Base-by-base conservation (phyloP, 1,140 invertebrate genomes). In the Streblospio benedicti region DNA sequence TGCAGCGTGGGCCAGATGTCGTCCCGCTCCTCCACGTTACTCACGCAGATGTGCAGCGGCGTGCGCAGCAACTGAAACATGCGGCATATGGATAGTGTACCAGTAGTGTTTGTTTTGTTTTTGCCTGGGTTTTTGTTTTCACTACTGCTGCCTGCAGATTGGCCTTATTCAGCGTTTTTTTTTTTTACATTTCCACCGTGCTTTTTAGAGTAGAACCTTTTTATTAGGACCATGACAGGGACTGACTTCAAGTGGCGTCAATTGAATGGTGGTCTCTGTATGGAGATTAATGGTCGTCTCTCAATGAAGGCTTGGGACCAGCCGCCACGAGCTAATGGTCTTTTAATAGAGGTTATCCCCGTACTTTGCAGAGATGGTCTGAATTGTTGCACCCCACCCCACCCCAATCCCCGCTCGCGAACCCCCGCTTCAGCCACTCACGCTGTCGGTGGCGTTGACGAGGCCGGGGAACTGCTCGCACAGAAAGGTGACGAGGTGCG, bases 1-100 rank as follows among this genome's bases (percentile, higher is more conserved):
- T 62, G 60, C 16, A 62, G 47, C 31, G 49, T 60, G 18, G 60
- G 60, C 60, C 60, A 62, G 38, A 62, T 35, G 47, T 27, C 38
- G 9, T 57, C 44, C 4, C 60, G 18, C 23, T 62, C 55, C 38
- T 62, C 57, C 1, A 62, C 33, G n/a, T n/a, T n/a, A 50, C 60
- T 57, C 27, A 62, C 60, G 30, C 60, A 62, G 25, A 57, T 25
- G 38, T 62, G 60, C 3, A 62, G 49, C 14, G 60, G 52, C 38
- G 60, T 62, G 18, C 60, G 27, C 20, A 47, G 45, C 20, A 62
- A 32, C 60, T 62, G 43, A 18, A 31, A 33, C 43, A 18, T n/a
- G 51, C 32, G 18, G 6, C 35, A 38, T 38, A 9, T 38, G 35
- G n/a, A 9, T 38, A 38, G 35, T 9, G n/a, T n/a, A 38, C 35